Evolutionary conservation across 2,113 vertebrate species (phyloP).

Genomic region (Peromyscus maniculatus): DNA sequence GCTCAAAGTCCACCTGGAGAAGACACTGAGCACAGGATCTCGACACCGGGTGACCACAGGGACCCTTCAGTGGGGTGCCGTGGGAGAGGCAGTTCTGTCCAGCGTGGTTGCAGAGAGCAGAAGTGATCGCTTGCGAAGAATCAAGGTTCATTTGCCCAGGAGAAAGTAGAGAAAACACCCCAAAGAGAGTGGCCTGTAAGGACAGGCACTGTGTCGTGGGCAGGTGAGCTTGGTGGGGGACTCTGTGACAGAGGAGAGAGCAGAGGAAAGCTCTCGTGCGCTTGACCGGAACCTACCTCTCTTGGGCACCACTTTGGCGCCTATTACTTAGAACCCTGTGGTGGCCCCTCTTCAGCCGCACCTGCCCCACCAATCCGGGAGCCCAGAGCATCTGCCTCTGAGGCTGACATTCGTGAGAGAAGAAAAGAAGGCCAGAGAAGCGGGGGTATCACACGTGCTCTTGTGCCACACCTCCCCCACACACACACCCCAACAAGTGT

Average conservation of each 20-base stretch:
- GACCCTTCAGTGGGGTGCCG: no score
- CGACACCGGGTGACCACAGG: not conserved
- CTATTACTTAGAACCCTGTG: no score
- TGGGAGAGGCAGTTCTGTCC: not conserved
- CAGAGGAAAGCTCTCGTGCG: not conserved
- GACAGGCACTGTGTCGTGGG: rapidly evolving
- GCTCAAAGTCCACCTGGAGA: not conserved
- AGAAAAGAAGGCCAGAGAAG: not conserved
- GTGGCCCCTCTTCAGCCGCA: no score
- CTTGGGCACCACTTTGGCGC: not conserved
- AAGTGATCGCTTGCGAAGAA: not conserved
- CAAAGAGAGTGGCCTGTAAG: not conserved
- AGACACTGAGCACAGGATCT: not conserved
- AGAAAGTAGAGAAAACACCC: not conserved
- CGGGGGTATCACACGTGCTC: no score
- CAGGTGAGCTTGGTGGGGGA: not conserved
- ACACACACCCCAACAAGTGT: not conserved
- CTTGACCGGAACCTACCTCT: not conserved
- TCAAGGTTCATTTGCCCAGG: not conserved
- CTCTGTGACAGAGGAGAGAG: not conserved
- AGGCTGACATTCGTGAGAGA: not conserved
- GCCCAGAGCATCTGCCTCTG: not conserved
- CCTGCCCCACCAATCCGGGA: not conserved
- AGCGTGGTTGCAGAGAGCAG: not conserved
- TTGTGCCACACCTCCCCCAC: no score